A percentile compares a stretch with the other conserved stretches of the same genome.
Evolutionary conservation across 2,888 invertebrate genomes (phyloP).

Genomic region (Leptinotarsa haldemani): DNA sequence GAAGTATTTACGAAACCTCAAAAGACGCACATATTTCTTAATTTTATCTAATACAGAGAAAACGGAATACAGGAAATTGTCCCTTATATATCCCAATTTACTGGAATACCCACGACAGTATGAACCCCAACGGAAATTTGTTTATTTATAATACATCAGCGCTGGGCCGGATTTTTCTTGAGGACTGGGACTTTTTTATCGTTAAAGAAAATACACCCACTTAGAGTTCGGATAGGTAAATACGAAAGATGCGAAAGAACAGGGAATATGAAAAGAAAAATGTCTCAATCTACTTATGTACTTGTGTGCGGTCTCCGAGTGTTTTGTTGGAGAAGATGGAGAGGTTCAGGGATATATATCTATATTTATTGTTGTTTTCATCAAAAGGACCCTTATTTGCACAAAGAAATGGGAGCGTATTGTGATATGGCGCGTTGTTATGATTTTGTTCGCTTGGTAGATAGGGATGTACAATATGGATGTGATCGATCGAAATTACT

Average conservation of each 20-base stretch:
- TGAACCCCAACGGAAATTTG: not conserved
- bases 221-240: slow-evolving; percentile 9
- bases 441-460: slow-evolving; percentile 6
- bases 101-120: not conserved
- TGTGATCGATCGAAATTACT: not conserved
- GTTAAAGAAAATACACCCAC: slow-evolving; percentile 1
- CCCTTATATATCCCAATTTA: not conserved
- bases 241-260: slow-evolving; percentile 9
- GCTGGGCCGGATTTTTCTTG: not conserved
- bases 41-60: slow-evolving; percentile 1
- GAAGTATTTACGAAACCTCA: not conserved
- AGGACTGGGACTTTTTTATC: slow-evolving; percentile 5
- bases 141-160: slow-evolving; percentile 15
- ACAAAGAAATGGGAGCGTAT: slow-evolving; percentile 32
- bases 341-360: slow-evolving; percentile 28
- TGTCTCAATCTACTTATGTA: slow-evolving; percentile 34
- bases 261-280: slow-evolving; percentile 38
- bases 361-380: slow-evolving; percentile 39
- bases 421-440: slow-evolving; percentile 27
- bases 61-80: not conserved
- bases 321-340: slow-evolving; percentile 36
- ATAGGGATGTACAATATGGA: not conserved
- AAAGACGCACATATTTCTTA: not conserved
- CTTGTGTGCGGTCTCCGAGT: slow-evolving; percentile 29
- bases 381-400: slow-evolving; percentile 37